Percentiles rank a stretch among this genome's conserved stretches.
Conservation (phyloP, 1,140 invertebrate species). For the Eupristina koningsbergeri region DNA sequence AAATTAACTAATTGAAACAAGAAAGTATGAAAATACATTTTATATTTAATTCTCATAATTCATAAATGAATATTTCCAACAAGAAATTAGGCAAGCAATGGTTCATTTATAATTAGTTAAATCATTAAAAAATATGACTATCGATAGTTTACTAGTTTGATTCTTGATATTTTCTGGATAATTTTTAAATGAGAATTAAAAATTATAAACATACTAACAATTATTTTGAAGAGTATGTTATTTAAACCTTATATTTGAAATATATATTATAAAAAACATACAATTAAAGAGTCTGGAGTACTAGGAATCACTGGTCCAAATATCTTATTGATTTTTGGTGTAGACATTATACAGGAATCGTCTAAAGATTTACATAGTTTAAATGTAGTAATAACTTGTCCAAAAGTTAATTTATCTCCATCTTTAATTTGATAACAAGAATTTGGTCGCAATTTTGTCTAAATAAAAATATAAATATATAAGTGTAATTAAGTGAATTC, state of each 20-base stretch:
- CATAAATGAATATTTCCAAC: no score
- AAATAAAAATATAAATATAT: conserved; percentile 39
- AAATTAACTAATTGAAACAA: not conserved
- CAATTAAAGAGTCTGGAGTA: conserved; percentile 57
- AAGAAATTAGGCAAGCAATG: no score
- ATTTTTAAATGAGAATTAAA: not conserved
- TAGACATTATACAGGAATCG: conserved; percentile 52
- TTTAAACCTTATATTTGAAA: no score
- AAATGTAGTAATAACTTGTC: conserved; percentile 53
- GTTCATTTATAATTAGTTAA: no score
- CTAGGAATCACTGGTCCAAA: conserved; percentile 47
- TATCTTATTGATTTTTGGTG: conserved; percentile 50
- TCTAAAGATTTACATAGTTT: conserved; percentile 9
- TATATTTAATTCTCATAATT: no score
- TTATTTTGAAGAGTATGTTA: no score
- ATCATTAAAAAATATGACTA: no score
- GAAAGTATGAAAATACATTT: no score
- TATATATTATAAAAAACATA: conserved; percentile 45
- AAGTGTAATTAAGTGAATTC: conserved; percentile 55
- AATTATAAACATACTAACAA: no score
- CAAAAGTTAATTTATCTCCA: conserved; percentile 60
- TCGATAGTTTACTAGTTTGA: no score
- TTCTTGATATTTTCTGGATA: not conserved
- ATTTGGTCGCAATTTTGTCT: conserved; percentile 55
- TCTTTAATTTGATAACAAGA: conserved; percentile 62